A percentile compares a stretch with the other conserved stretches of the same genome.
These are phyloP conservation scores for Erebia aethiops DNA, from an alignment of 2,888 invertebrate species.

Conservation along the genomic window DNA sequence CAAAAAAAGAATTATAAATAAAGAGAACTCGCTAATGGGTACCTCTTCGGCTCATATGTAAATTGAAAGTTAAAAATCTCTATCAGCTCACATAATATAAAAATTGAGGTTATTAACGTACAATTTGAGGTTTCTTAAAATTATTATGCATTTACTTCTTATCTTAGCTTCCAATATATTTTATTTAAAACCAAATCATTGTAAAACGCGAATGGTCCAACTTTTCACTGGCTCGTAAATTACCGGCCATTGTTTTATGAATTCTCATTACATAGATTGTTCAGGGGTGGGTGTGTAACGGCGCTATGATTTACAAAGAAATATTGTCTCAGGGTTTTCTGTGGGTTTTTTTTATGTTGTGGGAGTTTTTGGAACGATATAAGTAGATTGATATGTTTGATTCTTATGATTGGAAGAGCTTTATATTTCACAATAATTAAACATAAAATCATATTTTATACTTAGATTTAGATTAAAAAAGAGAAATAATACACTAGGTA, in stretches of 20 bases:
- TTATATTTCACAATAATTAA: background rate
- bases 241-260: conserved; percentile 73
- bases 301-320: conserved; percentile 60
- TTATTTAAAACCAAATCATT: conserved; percentile 41
- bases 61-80: too few species aligned
- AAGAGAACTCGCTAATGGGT: too few species aligned
- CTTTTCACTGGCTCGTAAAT: conserved; percentile 64
- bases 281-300: conserved; percentile 62
- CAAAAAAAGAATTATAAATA: too few species aligned
- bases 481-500: too few species aligned
- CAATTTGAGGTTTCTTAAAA: too few species aligned
- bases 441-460: background rate
- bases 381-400: background rate
- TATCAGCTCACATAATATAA: too few species aligned
- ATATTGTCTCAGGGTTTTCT: conserved; percentile 28
- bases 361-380: background rate
- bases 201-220: conserved; percentile 59
- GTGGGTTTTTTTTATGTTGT: background rate
- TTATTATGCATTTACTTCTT: too few species aligned
- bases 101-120: too few species aligned
- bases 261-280: conserved; percentile 74
- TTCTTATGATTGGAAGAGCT: fast-evolving
- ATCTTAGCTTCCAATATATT: conserved; percentile 1
- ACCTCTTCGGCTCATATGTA: too few species aligned
- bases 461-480: too few species aligned